Percentiles rank a stretch among this genome's conserved stretches.
phyloP scores from a whole-genome alignment of 2,888 invertebrate genomes.

The Tortrix viridana region DNA sequence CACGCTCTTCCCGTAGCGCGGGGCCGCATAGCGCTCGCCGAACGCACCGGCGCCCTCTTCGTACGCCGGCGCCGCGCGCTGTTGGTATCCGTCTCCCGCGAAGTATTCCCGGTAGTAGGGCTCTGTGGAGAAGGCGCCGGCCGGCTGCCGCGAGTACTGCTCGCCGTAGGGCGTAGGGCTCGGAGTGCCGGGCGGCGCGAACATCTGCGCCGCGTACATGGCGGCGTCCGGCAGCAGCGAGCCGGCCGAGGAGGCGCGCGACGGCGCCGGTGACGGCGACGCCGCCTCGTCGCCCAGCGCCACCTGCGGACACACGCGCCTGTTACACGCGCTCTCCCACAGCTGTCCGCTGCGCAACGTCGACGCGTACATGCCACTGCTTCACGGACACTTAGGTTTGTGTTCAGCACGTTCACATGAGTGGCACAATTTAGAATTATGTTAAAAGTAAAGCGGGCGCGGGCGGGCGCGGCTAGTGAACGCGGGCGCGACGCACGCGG shows the following conservation, averaged over 20 bases:
- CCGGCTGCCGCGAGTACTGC: constrained; percentile 77
- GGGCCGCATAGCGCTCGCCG: constrained; percentile 88
- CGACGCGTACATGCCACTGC: constrained; percentile 84
- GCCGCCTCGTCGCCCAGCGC: constrained; percentile 85
- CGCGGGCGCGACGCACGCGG: constrained; percentile 84
- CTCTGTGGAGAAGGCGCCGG: constrained; percentile 85
- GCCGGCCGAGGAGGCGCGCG: constrained; percentile 83
- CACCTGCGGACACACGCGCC: constrained; percentile 86
- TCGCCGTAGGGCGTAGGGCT: constrained; percentile 86
- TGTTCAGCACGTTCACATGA: constrained; percentile 68
- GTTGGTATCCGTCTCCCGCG: constrained; percentile 85
- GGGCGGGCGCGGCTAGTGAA: constrained; percentile 83
- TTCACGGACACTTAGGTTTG: constrained; percentile 75
- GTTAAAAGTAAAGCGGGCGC: constrained; percentile 80
- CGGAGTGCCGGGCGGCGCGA: constrained; percentile 87
- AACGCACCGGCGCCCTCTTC: constrained; percentile 86
- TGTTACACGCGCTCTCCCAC: constrained; percentile 87
- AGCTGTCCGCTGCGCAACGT: constrained; percentile 84
- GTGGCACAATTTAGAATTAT: constrained; percentile 56
- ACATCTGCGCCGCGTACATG: constrained; percentile 89
- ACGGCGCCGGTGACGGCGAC: constrained; percentile 86
- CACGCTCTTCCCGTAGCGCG: constrained; percentile 88
- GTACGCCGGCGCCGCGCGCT: constrained; percentile 84
- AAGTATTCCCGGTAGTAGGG: constrained; percentile 93
- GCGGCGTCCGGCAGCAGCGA: constrained; percentile 86